Evolutionary conservation across 2,888 invertebrate species (phyloP), one percentile per base, ranked within the genome.

Genomic region (Acronicta psi): DNA sequence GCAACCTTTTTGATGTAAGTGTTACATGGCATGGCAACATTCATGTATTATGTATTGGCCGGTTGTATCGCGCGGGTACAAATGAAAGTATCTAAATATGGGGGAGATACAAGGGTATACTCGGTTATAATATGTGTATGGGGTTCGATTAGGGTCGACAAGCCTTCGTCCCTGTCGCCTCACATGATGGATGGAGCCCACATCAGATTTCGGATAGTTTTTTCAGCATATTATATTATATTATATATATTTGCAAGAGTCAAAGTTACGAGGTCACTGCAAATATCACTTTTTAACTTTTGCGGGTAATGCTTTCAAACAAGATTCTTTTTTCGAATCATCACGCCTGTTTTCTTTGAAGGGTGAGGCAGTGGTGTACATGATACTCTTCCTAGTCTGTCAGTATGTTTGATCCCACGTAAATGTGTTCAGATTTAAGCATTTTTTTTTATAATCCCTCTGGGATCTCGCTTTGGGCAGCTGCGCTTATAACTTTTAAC

Each of bases 71-170:
- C 38, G 42, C 17, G 43, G 50, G 53, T 71, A 75, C 75, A 77
- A 75, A 75, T 68, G 70, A 72, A 72, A 65, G 66, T 79, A 73
- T 73, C 79, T 59, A 63, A 78, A 73, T 64, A 73, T 67, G 63
- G 59, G 59, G 38, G 47, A 67, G 67, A 73, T 76, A 70, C 67
- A 72, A 66, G 72, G 66, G 66, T 72, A 70, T 74, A 66, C 69
- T 73, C 62, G 73, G 72, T 75, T 76, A 69, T 79, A 75, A 82
- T 77, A 83, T 85, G 82, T 85, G 85, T 84, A 83, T 83, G 78
- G 80, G 71, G 85, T 91, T 91, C 91, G 91, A 93, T 92, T 92
- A 92, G 91, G 92, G 92, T 89, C 89, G 92, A 90, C 91, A 89
- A 89, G 90, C 87, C 87, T 88, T 85, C 88, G 81, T 83, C 87